Percentiles rank a stretch among this genome's conserved stretches.
phyloP scores from a whole-genome alignment of 2,797 vertebrate genomes.

The Melopsittacus undulatus region DNA sequence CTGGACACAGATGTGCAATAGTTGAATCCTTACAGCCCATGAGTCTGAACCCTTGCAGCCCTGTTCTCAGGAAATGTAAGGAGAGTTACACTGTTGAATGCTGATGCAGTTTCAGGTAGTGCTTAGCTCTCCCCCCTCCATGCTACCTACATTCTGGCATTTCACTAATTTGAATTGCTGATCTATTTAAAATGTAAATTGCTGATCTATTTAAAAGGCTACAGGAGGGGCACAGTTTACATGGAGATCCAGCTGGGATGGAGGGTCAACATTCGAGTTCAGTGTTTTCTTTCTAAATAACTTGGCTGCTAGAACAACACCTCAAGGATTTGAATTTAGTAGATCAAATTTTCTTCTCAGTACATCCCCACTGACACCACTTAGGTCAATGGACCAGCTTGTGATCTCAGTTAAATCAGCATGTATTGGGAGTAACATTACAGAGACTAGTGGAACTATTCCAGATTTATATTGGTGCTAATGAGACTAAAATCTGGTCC shows the following conservation, averaged over 20 bases:
- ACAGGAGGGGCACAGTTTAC: constrained; percentile 66
- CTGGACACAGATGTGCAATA: not conserved
- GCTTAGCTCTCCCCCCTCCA: not conserved
- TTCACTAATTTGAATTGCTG: constrained; percentile 59
- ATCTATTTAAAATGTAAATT: constrained; percentile 71
- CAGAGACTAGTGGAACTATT: constrained; percentile 52
- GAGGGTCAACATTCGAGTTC: constrained; percentile 66
- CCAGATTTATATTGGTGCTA: constrained; percentile 59
- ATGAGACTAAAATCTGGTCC: constrained; percentile 57
- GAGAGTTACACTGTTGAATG: not conserved
- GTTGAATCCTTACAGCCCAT: not conserved
- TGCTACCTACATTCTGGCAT: constrained; percentile 33
- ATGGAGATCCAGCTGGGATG: constrained; percentile 65
- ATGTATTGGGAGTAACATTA: constrained; percentile 56
- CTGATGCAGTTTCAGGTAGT: constrained; percentile 26
- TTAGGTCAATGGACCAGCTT: constrained; percentile 71
- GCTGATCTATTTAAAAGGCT: constrained; percentile 70
- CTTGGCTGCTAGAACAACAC: constrained; percentile 64
- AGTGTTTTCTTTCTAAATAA: constrained; percentile 69
- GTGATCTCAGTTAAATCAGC: constrained; percentile 65
- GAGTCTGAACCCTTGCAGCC: not conserved
- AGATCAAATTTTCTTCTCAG: constrained; percentile 63
- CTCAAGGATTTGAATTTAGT: constrained; percentile 71
- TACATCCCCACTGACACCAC: constrained; percentile 64
- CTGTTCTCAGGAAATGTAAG: not conserved